phyloP scores from a whole-genome alignment of 2,797 vertebrate species.

The Chromis chromis region DNA sequence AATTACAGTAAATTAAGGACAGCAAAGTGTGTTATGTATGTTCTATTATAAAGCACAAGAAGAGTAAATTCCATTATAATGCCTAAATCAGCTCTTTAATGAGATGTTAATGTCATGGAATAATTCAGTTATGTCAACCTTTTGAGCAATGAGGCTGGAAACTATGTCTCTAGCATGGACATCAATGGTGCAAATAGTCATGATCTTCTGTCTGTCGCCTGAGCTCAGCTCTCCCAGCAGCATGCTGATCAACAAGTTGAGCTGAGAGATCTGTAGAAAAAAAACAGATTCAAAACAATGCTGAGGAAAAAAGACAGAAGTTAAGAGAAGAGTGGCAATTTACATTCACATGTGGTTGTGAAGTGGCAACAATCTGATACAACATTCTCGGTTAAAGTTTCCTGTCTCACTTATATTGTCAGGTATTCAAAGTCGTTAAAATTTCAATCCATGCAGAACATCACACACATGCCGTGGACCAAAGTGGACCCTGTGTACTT shows the following conservation, averaged over 20 bases:
- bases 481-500: background rate
- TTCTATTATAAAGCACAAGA: background rate
- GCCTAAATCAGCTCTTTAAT: background rate
- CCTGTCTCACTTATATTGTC: conserved; percentile 8
- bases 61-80: too few relatives aligned
- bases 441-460: conserved; percentile 5
- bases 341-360: conserved; percentile 32
- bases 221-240: conserved; percentile 86
- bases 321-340: conserved; percentile 18
- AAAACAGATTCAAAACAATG: conserved; percentile 1
- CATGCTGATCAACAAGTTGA: conserved; percentile 87
- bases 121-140: conserved; percentile 68
- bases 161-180: conserved; percentile 88
- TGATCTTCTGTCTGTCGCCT: conserved; percentile 88
- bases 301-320: background rate
- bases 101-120: background rate
- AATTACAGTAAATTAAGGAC: background rate
- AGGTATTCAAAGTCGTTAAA: conserved; percentile 11
- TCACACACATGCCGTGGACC: background rate
- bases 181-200: conserved; percentile 88
- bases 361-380: background rate
- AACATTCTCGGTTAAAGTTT: background rate
- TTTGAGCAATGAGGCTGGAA: conserved; percentile 85
- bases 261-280: conserved; percentile 82
- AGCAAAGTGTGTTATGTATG: background rate